Base-by-base conservation (phyloP, 2,797 vertebrate genomes). In the Ceyx erithaca region DNA sequence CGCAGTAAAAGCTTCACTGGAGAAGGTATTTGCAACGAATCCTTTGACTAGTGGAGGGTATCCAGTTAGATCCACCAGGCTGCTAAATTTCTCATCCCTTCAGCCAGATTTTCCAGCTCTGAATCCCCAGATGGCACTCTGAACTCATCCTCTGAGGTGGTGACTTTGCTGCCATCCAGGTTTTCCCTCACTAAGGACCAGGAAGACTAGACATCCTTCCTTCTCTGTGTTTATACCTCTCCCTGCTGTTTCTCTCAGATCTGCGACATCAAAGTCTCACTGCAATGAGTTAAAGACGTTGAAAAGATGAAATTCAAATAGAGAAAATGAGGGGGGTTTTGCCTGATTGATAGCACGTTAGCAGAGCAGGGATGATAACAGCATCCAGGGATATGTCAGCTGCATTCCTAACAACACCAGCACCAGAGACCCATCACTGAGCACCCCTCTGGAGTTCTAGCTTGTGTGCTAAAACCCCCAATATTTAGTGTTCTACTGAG, bases 81-180 rank as follows among this genome's bases (percentile, higher is more conserved):
- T 71, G 31, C 33, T 87, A 43, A 70, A 71, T 82, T 90, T 62
- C 61, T 86, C 70, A 83, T 40, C 43, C 43, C 68, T 89, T 89
- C 51, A 76, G 59, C 9, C 46, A 63, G 55, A 64, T 64, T 62
- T 81, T 31, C 63, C 54, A 76, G 66, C 45, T 31, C 51, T 52
- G 48, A 86, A 75, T 92, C 72, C 92, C 72, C 86, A 95, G 89
- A 73, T 63, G 78, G 89, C 87, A 95, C 35, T 88, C 88, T 82
- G 81, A 92, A 86, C 73, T 86, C 87, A 76, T 83, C 81, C 61
- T 92, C 70, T 43, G 61, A 86, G 75, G 68, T 4, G 17, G 55
- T 20, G 79, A 33, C 87, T 84, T 77, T 88, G 57, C 69, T 91
- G 85, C 69, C 76, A 66, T 66, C 49, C 33, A 85, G 45, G 17